Evolutionary conservation across 2,888 invertebrate genomes (phyloP), one percentile per base, ranked within the genome.

Genomic region (Tribolium freemani): DNA sequence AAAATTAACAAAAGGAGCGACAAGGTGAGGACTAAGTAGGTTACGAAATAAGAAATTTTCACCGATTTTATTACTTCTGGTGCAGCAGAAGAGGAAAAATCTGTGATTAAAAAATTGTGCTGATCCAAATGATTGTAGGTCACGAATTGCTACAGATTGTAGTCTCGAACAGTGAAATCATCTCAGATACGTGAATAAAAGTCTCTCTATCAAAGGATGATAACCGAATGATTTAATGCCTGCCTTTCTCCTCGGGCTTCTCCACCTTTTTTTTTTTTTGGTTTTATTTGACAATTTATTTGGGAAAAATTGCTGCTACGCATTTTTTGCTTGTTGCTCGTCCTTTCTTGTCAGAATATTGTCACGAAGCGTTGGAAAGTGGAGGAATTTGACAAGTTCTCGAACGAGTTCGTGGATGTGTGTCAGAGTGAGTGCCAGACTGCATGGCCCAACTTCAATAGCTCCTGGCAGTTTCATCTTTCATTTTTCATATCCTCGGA

Each of bases 401-500:
- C 63, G 61, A 69, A 69, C 69, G 56, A 63, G 63, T 72, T 56
- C 57, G 45, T 11, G 8, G 26, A 69, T 72, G 72, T 72, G 13
- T 72, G 72, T 72, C 72, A 72, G 72, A 48, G 54, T 16, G 54
- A 54, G 11, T 50, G 69, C 61, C 68, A 72, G 72, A 69, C 72
- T 63, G 69, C 72, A 46, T 63, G 72, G 72, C 72, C 72, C 72
- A 69, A 63, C 63, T 56, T 70, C 54, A 9, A 6, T 20, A 4
- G 57, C 67, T 44, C 26, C 16, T 26, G 56, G 67, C 67, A 20
- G 48, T 67, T 53, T 48, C 46, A 57, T 67, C 67, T 67, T 67
- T 67, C 67, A 67, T 67, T 67, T 57, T 67, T 67, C 67, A 57
- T 67, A 57, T 57, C 48, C 10, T 20, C 31, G 11, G 13, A 50